Evolutionary conservation across 2,113 vertebrate species (phyloP), one percentile per base, ranked within the genome.

Genomic region (Aphyosemion australe): DNA sequence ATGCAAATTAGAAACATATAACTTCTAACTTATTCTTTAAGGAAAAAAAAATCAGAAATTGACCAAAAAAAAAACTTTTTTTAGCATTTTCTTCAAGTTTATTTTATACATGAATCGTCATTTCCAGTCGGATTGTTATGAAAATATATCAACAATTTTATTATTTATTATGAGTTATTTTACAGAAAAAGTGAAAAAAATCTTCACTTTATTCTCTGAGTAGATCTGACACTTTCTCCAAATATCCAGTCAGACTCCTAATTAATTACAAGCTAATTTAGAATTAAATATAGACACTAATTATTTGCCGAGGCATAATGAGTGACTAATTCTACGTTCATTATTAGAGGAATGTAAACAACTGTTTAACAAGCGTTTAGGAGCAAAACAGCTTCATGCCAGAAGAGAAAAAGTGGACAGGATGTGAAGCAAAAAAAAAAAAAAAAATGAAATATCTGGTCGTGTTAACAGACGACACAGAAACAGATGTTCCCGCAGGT

Each of bases 401-500:
- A 78, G 69, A 65, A 51, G 78, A 88, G 83, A 74, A 82, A 87
- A 88, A 89, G 83, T 84, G 78, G 86, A 88, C 84, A 78, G 80
- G 83, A 81, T 43, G 52, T 55, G 74, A 51, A 75, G 67, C 15
- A 51, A 89, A 86, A 83, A 56, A 52, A 32, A 42, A 42, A 41
- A 41, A 41, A 12, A 42, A 13, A 42, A 42, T 2, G 76, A 89
- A 84, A 83, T 85, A 82, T 77, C 85, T 72, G 74, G 56, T 75
- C 76, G 78, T 48, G 78, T 66, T 90, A 88, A 91, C 87, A 88
- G 90, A 91, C 84, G 84, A 84, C 84, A 89, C 20, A 76, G 65
- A 87, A 90, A 88, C 92, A 93, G 93, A 91, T 93, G 92, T 92
- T 92, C 87, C 83, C 85, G 89, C 91, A 93, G 91, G 91, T 92